Evolutionary conservation across 1,140 invertebrate species (phyloP).

Genomic region (Listronotus oregonensis): DNA sequence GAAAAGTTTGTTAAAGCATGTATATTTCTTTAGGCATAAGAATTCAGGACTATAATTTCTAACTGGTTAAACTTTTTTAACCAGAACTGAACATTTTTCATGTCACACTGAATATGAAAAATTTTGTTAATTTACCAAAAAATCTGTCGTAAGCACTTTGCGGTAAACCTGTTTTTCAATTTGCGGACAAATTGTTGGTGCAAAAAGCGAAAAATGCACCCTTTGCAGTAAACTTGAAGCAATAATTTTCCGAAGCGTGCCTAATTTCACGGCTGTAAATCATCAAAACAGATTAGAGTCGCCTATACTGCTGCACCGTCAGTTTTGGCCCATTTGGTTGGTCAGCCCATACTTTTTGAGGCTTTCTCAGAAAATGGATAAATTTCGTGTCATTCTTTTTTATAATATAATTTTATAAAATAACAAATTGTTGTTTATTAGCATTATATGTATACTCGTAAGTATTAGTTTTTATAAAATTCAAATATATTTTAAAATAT

Average conservation of each 20-base stretch:
- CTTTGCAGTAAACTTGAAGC: constrained; percentile 27
- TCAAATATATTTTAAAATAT: no score
- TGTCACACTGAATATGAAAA: background rate
- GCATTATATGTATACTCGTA: no score
- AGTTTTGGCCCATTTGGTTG: constrained; percentile 25
- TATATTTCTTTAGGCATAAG: no score
- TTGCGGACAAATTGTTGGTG: constrained; percentile 27
- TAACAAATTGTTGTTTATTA: no score
- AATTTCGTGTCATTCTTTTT: no score
- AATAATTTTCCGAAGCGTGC: constrained; percentile 30
- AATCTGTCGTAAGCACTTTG: constrained; percentile 27
- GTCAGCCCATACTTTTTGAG: constrained; percentile 8
- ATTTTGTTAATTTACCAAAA: constrained; percentile 13
- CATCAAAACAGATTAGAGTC: constrained; percentile 29
- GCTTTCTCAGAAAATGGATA: background rate
- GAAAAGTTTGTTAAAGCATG: no score
- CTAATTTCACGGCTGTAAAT: constrained; percentile 32
- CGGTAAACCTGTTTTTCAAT: constrained; percentile 24
- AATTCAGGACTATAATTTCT: no score
- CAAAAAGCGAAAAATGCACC: constrained; percentile 30
- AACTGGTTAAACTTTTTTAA: no score
- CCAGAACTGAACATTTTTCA: no score
- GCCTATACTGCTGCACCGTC: constrained; percentile 22
- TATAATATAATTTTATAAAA: no score
- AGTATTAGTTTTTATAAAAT: no score